Conservation (phyloP, 2,113 vertebrate species). For the Rhipidura dahli region DNA sequence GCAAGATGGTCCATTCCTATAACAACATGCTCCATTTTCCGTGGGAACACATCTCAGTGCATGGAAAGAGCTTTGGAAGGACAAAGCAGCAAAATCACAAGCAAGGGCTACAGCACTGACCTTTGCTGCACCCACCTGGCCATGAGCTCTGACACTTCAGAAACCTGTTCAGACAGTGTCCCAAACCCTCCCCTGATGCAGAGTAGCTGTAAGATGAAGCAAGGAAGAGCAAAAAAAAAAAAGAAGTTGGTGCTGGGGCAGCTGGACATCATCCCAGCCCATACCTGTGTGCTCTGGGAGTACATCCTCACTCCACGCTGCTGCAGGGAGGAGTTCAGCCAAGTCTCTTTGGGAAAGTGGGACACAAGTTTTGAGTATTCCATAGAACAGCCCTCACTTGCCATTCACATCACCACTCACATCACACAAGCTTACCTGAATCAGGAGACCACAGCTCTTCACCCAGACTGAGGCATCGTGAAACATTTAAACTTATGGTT, state of each 20-base stretch:
- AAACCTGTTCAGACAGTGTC: neutral
- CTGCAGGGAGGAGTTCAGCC: neutral
- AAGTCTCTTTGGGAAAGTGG: neutral
- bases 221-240: neutral
- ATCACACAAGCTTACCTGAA: neutral
- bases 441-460: neutral
- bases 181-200: accelerated
- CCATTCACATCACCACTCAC: neutral
- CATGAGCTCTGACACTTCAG: neutral
- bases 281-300: neutral
- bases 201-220: neutral
- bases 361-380: neutral
- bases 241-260: neutral
- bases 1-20: neutral
- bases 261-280: neutral
- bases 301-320: accelerated
- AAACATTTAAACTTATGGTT: neutral
- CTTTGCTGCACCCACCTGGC: neutral
- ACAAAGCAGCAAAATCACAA: neutral
- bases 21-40: neutral
- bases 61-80: neutral
- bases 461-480: neutral
- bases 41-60: neutral
- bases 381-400: neutral
- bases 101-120: neutral